Evolutionary conservation across 2,797 vertebrate genomes (phyloP), one percentile per base, ranked within the genome.

Genomic region (Micrastur ruficollis): DNA sequence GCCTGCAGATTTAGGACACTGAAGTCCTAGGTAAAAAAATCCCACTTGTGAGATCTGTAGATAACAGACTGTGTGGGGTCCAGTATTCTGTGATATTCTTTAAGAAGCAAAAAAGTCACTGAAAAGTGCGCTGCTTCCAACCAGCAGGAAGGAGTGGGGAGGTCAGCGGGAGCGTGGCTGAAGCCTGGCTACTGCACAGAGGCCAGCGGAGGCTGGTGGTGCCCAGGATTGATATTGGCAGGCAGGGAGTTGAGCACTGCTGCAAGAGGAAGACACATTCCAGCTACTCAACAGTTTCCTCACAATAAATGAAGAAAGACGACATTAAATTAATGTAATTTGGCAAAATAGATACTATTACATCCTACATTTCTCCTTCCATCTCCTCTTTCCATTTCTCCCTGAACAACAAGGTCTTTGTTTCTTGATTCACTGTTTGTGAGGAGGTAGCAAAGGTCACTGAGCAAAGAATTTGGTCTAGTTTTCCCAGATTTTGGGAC

Each of bases 91-190:
- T 49, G 27, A 47, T 56, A 44, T 18, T 55, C 9, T 59, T n/a
- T 56, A 52, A 81, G 17, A n/a, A 86, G 12, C 2, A 8, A 40
- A 66, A 65, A 55, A 7, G 21, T 63, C 66, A 59, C 22, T 67
- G 53, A 47, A 22, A 66, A 55, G 7, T n/a, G 11, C 11, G 13
- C 14, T 67, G 16, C 40, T 73, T 80, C 40, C 58, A 21, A 55
- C 17, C 14, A 81, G 17, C 22, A 47, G 81, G 44, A 74, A 38
- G 20, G 38, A 90, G 71, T 4, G 7, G 12, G 23, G 32, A 76
- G 23, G 18, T 46, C 14, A 11, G 8, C 0, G 2, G 11, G 10
- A 4, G 2, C 50, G 19, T 49, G n/a, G 16, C 36, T 70, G 36
- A 49, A 86, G 50, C 25, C 38, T 23, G 8, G 44, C 47, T 74